Evolutionary conservation across 2,888 invertebrate genomes (phyloP).

Genomic region (Pristionchus japonicus): DNA sequence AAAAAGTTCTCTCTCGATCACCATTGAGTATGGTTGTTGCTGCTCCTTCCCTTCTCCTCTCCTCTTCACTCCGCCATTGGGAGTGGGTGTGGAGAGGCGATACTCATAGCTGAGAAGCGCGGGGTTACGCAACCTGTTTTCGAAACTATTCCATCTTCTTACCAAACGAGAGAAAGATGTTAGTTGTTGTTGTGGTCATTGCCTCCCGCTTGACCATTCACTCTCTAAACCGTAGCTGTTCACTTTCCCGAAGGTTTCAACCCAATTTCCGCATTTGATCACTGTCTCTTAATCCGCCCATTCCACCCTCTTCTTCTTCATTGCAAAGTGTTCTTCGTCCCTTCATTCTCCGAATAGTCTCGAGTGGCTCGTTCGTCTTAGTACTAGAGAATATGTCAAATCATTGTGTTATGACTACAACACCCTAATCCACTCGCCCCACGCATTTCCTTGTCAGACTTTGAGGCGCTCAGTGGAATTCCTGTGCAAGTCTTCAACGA

Average conservation of each 20-base stretch:
- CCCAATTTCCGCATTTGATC: neutral
- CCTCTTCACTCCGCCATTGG: neutral
- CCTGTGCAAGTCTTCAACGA: neutral
- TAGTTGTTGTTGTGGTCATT: neutral
- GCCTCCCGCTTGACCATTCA: no score
- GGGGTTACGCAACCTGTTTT: neutral
- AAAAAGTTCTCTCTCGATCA: neutral
- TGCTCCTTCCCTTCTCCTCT: neutral
- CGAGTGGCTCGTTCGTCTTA: neutral
- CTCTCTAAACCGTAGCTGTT: neutral
- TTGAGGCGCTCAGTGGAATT: neutral
- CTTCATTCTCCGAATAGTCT: neutral
- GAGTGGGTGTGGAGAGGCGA: neutral
- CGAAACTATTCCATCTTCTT: conserved; percentile 3
- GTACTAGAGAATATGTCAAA: no score
- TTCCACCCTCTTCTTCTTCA: neutral
- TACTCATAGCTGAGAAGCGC: neutral
- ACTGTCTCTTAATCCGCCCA: conserved; percentile 7
- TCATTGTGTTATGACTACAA: no score
- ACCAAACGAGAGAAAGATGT: neutral
- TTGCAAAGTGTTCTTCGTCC: no score
- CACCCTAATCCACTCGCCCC: no score
- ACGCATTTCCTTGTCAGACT: neutral
- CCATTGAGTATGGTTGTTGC: neutral
- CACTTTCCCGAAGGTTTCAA: neutral